Conservation (phyloP, 1,140 invertebrate genomes). For the Archivesica marissinica region DNA sequence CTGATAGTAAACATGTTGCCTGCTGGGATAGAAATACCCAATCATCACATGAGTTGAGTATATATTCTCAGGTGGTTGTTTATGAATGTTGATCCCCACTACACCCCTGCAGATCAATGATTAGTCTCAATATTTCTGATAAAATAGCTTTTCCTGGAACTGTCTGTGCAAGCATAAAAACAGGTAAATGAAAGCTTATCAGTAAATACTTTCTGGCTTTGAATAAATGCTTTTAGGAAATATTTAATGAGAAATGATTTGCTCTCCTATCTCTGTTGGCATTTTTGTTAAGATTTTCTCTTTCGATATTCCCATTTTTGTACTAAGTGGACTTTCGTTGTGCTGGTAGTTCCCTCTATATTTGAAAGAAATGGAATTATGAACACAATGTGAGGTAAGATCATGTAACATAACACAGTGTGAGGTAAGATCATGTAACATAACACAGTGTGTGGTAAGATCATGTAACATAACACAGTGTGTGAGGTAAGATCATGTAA, state of each 20-base stretch:
- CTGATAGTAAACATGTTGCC: neutral
- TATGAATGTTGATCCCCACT: neutral
- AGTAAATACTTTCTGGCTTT: constrained; percentile 4
- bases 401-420: too few relatives aligned
- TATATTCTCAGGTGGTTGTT: neutral
- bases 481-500: too few relatives aligned
- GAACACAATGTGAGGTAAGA: too few relatives aligned
- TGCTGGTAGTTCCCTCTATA: too few relatives aligned
- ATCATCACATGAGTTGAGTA: constrained; percentile 15
- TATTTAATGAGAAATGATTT: too few relatives aligned
- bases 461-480: too few relatives aligned
- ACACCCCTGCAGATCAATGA: too few relatives aligned
- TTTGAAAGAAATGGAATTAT: too few relatives aligned
- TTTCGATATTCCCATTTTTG: neutral
- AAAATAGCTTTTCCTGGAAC: neutral
- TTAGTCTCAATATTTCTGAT: neutral
- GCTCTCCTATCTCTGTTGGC: too few relatives aligned
- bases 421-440: too few relatives aligned
- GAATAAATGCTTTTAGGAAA: neutral
- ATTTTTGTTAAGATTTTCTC: neutral
- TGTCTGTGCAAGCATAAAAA: neutral
- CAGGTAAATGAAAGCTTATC: constrained; percentile 29
- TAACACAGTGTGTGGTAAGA: too few relatives aligned
- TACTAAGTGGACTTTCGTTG: neutral
- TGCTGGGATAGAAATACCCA: constrained; percentile 14